These are phyloP conservation scores for Cantharis lateralis DNA, from an alignment of 2,888 invertebrate species.

Conservation along the genomic window DNA sequence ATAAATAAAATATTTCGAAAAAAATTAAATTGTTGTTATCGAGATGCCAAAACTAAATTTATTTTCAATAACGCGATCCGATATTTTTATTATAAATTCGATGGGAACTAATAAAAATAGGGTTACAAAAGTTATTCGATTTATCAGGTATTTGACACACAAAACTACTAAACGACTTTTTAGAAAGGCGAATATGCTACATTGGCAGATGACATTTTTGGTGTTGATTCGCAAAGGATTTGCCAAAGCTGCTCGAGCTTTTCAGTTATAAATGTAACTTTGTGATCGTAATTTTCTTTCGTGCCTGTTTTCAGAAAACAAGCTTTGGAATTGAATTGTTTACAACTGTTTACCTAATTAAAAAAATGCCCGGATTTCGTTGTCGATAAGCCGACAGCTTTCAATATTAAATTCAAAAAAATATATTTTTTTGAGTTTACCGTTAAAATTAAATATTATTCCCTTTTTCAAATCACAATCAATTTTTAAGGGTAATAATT, in stretches of 20 bases:
- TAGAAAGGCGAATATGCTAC: conserved; percentile 6
- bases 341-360: background rate
- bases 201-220: conserved; percentile 7
- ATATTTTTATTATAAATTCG: background rate
- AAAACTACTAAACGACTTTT: conserved; percentile 17
- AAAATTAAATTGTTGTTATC: background rate
- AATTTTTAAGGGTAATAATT: too few species aligned
- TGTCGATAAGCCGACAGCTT: background rate
- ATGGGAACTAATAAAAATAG: background rate
- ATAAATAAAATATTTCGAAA: background rate
- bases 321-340: background rate
- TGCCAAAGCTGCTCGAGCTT: conserved; percentile 13
- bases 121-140: conserved; percentile 5
- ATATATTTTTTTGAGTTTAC: background rate
- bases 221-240: conserved; percentile 15
- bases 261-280: conserved; percentile 12
- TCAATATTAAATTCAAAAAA: background rate
- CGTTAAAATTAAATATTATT: background rate
- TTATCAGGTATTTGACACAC: conserved; percentile 18
- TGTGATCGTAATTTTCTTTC: conserved; percentile 10
- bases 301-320: conserved; percentile 8
- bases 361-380: background rate
- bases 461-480: too few species aligned
- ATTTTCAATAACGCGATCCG: background rate
- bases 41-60: background rate